Evolutionary conservation across 2,888 invertebrate species (phyloP).

Genomic region (Nebria brevicollis): DNA sequence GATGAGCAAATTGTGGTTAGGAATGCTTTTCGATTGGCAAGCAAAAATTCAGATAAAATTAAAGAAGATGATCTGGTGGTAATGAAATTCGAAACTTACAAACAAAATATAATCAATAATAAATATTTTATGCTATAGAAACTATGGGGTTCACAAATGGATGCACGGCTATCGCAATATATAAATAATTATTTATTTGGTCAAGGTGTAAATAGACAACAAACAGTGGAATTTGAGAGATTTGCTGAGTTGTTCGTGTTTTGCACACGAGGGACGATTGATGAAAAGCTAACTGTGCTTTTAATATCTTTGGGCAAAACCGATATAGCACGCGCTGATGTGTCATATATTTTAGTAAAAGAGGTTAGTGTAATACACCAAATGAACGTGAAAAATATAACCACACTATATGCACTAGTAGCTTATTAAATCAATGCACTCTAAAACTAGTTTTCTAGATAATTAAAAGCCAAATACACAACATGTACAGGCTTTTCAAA

Average conservation of each 20-base stretch:
- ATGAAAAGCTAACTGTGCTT: slow-evolving; percentile 70
- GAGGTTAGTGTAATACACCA: slow-evolving; percentile 64
- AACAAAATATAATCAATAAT: slow-evolving; percentile 8
- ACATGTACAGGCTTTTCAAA: no score
- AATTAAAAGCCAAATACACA: no score
- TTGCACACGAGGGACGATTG: slow-evolving; percentile 74
- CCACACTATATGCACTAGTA: no score
- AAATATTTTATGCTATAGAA: slow-evolving; percentile 63
- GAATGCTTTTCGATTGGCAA: slow-evolving; percentile 70
- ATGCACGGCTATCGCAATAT: slow-evolving; percentile 73
- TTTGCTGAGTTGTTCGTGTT: slow-evolving; percentile 77
- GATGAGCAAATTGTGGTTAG: slow-evolving; percentile 73
- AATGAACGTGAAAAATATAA: no score
- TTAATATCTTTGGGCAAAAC: slow-evolving; percentile 69
- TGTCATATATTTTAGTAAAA: slow-evolving; percentile 71
- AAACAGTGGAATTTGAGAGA: slow-evolving; percentile 69
- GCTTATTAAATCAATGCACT: no score
- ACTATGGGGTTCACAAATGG: slow-evolving; percentile 76
- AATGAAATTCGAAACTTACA: slow-evolving; percentile 55
- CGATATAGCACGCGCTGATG: slow-evolving; percentile 65
- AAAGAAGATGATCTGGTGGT: slow-evolving; percentile 75
- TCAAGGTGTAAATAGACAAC: slow-evolving; percentile 64
- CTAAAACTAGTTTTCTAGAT: no score
- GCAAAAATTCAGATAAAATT: slow-evolving; percentile 72
- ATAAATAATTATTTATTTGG: slow-evolving; percentile 76